These are phyloP conservation scores for Chaetorhynchus papuensis DNA, from an alignment of 2,113 vertebrate species.

Conservation along the genomic window DNA sequence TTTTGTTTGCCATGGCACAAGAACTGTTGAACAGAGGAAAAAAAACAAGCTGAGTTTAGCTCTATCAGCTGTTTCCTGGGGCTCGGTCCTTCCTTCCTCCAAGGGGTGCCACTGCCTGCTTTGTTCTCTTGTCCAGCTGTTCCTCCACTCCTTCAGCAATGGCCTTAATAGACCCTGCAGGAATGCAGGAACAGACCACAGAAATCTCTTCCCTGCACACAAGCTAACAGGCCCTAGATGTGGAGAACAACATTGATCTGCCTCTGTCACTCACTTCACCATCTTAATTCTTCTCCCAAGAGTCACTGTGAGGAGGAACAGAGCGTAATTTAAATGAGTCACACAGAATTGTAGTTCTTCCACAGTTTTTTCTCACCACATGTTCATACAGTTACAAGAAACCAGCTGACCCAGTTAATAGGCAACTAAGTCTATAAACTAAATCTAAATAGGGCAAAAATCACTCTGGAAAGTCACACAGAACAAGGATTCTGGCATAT, in stretches of 20 bases:
- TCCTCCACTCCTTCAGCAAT: conserved; percentile 68
- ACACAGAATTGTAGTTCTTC: neutral
- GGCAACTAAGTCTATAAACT: neutral
- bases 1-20: conserved; percentile 83
- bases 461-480: neutral
- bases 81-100: conserved; percentile 75
- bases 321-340: neutral
- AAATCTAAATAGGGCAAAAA: neutral
- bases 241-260: neutral
- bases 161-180: conserved; percentile 73
- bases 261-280: neutral
- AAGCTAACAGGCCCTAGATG: neutral
- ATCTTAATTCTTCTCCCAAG: neutral
- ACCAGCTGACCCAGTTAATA: neutral
- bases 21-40: conserved; percentile 76
- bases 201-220: conserved; percentile 6
- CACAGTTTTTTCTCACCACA: neutral
- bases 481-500: neutral
- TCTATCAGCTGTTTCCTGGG: conserved; percentile 78
- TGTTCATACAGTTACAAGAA: neutral
- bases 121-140: conserved; percentile 78
- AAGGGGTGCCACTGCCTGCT: conserved; percentile 75
- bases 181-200: conserved; percentile 64
- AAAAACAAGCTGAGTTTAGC: conserved; percentile 80
- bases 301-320: neutral